Evolutionary conservation across 2,113 vertebrate genomes (phyloP), one percentile per base, ranked within the genome.

Genomic region (Oryzias melastigma): DNA sequence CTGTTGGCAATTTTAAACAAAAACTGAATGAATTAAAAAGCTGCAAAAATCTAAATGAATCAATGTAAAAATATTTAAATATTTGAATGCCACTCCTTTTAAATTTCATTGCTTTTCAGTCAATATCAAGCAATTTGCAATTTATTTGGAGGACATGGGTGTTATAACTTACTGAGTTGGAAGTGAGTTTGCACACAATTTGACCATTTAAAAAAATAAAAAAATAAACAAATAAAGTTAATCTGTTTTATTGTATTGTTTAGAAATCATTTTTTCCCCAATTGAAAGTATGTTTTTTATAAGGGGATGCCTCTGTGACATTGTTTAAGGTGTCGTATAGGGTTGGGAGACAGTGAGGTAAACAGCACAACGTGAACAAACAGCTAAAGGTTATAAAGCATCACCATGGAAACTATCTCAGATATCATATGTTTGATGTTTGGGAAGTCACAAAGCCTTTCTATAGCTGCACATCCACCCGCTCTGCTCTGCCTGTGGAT

Each of bases 81-180:
- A 22, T 22, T 15, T 22, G 53, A 44, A 46, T 42, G 19, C 19
- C 17, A 60, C 55, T 29, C 59, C 16, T 43, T 49, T 58, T 46
- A 68, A 3, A 62, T 61, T 65, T 48, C n/a, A n/a, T 20, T 22
- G 17, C 47, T 66, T 42, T 60, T 65, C 20, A 62, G 47, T 53
- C 27, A 65, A 48, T 68, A 78, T 51, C n/a, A 27, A 57, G 27
- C 53, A 60, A 73, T 73, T 75, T 66, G 50, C 62, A 72, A 78
- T 78, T 81, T 55, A 81, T 85, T 81, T 68, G 64, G 58, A 55
- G 67, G 65, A 73, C 62, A 57, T 62, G 25, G 49, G 42, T 57
- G 65, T 72, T 25, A 68, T 14, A 24, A 49, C 1, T 13, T 24
- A 24, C 50, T 25, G 20, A 5, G 17, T 62, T 25, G 16, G 48